Percentiles rank a stretch among this genome's conserved stretches.
phyloP scores from a whole-genome alignment of 1,140 invertebrate genomes.

The Telenomus remus region DNA sequence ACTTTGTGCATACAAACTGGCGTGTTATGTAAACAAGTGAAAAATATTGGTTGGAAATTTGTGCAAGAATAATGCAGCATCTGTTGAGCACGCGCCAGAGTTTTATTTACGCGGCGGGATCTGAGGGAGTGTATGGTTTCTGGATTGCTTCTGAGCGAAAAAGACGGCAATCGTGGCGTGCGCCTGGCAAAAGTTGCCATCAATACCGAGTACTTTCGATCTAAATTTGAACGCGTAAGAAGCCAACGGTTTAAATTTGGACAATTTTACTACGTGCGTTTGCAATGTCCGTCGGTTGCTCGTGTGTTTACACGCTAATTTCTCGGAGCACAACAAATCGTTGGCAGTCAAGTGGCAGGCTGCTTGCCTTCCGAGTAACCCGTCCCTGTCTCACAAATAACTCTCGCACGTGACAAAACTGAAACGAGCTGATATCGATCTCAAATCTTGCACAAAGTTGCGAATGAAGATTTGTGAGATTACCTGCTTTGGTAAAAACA shows the following conservation, averaged over 20 bases:
- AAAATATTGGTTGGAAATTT: slow-evolving; percentile 21
- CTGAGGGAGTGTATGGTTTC: slow-evolving; percentile 28
- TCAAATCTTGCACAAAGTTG: neutral
- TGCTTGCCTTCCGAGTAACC: slow-evolving; percentile 33
- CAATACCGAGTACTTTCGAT: slow-evolving; percentile 13
- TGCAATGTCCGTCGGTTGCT: slow-evolving; percentile 21
- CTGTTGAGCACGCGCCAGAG: slow-evolving; percentile 37
- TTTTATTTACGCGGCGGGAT: slow-evolving; percentile 34
- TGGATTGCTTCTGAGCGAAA: slow-evolving; percentile 33
- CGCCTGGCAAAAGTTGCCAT: slow-evolving; percentile 2
- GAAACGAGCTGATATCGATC: slow-evolving; percentile 32
- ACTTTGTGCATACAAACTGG: too few species aligned
- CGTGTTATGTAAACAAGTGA: slow-evolving; percentile 30
- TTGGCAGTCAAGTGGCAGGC: slow-evolving; percentile 28
- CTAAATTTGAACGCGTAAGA: slow-evolving; percentile 25
- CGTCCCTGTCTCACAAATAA: slow-evolving; percentile 26
- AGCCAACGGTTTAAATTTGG: slow-evolving; percentile 24
- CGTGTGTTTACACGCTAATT: slow-evolving; percentile 42
- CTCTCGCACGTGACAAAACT: slow-evolving; percentile 44
- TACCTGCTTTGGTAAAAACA: too few species aligned
- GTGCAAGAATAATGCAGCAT: slow-evolving; percentile 44
- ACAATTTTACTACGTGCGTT: slow-evolving; percentile 13
- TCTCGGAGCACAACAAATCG: slow-evolving; percentile 46
- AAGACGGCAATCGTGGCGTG: slow-evolving; percentile 1
- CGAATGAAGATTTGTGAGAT: too few species aligned